phyloP scores from a whole-genome alignment of 2,888 invertebrate genomes.

The Amiota mariae region DNA sequence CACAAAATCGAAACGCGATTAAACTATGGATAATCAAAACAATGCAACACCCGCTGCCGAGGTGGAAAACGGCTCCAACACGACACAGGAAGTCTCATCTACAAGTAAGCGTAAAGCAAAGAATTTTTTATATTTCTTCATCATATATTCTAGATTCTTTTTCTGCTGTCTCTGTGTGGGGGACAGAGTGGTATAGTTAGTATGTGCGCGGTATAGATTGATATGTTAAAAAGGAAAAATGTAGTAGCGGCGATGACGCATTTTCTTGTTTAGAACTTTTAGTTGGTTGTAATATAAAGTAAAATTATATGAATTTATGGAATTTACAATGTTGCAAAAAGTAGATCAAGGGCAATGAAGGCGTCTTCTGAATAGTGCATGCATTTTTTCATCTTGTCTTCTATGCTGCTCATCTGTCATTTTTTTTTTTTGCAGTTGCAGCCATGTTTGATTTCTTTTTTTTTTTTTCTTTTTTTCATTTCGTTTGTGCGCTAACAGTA shows the following conservation, averaged over 20 bases:
- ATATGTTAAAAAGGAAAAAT: not conserved
- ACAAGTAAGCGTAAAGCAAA: conserved; percentile 67
- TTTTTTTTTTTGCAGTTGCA: conserved; percentile 35
- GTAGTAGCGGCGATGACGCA: conserved; percentile 20
- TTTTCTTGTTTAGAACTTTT: conserved; percentile 23
- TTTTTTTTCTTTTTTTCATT: conserved; percentile 27
- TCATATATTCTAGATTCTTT: conserved; percentile 24
- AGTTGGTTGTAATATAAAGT: conserved; percentile 6
- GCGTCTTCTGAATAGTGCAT: conserved; percentile 25
- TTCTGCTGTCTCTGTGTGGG: conserved; percentile 35
- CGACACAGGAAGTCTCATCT: conserved; percentile 71
- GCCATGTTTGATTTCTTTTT: conserved; percentile 53
- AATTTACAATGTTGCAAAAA: conserved; percentile 31
- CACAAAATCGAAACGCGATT: conserved; percentile 56
- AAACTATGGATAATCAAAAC: conserved; percentile 68
- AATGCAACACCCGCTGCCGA: conserved; percentile 64
- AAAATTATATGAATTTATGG: conserved; percentile 34
- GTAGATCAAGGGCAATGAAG: conserved; percentile 58
- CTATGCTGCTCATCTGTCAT: conserved; percentile 4
- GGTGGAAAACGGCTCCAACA: conserved; percentile 64
- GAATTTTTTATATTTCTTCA: conserved; percentile 21
- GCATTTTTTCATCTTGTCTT: conserved; percentile 23
- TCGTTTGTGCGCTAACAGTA: conserved; percentile 39
- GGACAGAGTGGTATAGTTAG: not conserved
- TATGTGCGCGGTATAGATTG: not conserved